Evolutionary conservation across 2,888 invertebrate genomes (phyloP).

Genomic region (Rhingia rostrata): DNA sequence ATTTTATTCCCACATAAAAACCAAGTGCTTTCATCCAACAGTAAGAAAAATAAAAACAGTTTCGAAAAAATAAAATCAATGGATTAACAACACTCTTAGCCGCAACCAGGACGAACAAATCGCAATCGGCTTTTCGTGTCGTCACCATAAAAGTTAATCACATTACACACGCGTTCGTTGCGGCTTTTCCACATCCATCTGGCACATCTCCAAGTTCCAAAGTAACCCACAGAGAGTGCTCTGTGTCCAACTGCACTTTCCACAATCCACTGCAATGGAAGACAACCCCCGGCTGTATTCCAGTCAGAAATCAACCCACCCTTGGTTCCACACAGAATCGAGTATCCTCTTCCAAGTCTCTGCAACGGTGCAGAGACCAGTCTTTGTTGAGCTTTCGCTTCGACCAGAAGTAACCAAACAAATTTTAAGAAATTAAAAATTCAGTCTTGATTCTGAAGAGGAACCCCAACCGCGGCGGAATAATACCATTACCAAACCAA

Average conservation of each 20-base stretch:
- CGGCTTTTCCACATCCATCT: slow-evolving; percentile 38
- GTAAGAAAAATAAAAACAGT: neutral
- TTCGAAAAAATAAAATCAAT: neutral
- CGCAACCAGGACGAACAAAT: neutral
- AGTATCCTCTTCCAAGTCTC: slow-evolving; percentile 39
- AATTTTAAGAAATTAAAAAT: slow-evolving; percentile 5
- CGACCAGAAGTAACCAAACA: slow-evolving; percentile 73
- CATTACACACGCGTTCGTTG: slow-evolving; percentile 19
- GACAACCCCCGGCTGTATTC: slow-evolving; percentile 19
- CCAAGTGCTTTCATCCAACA: neutral
- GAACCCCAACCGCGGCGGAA: slow-evolving; percentile 60
- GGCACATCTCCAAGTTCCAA: slow-evolving; percentile 51
- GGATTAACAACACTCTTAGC: neutral
- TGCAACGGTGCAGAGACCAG: slow-evolving; percentile 75
- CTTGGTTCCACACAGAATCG: slow-evolving; percentile 29
- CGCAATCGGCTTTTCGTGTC: slow-evolving; percentile 27
- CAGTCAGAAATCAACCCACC: slow-evolving; percentile 39
- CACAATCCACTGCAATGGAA: slow-evolving; percentile 47
- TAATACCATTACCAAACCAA: slow-evolving; percentile 30
- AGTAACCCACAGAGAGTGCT: neutral
- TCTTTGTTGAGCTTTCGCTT: slow-evolving; percentile 83
- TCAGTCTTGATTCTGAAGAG: slow-evolving; percentile 7
- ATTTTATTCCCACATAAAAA: neutral
- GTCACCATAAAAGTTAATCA: slow-evolving; percentile 25
- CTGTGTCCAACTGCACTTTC: slow-evolving; percentile 23